Base-by-base conservation (phyloP, 1,140 invertebrate species). In the Capitella teleta region DNA sequence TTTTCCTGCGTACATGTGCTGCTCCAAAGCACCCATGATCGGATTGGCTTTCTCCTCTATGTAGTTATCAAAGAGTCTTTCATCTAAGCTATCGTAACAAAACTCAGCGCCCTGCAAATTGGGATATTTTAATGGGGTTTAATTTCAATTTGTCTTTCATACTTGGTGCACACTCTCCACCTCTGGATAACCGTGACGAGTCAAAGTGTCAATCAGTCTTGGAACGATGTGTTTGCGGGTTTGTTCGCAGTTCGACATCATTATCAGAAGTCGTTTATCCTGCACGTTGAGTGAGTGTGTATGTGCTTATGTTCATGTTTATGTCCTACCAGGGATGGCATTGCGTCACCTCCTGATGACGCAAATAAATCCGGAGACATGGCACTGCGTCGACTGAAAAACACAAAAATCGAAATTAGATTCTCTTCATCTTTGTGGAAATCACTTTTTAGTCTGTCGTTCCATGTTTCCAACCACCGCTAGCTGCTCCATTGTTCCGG, bases 31-130 rank as follows among this genome's bases (percentile, higher is more conserved):
- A 18, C 90, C 90, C 21, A 94, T 85, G 28, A 75, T 73, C 3
- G 89, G 88, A 74, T 95, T 90, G 42, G 86, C 84, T 67, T 94
- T 93, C 56, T 86, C 82, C 68, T 96, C 91, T 40, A 94, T 77
- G 66, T 94, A 96, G 0, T 68, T 61, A 19, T 74, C 63, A 59
- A 77, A 76, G 40, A 78, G 52, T 36, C 67, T 64, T 5, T 69
- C 54, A 49, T 76, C 72, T 10, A 77, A 56, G 21, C 66, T 64
- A 19, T 56, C 43, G 52, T 67, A 76, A 24, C 63, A 66, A 3
- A 58, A 53, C 47, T 62, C 53, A 12, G 65, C 61, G 19, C 58
- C 55, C 67, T 70, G 48, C 14, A 55, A 1, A 5, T 8, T 10
- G n/a, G 30, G n/a, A 32, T 10, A 32, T 32, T 10, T 10, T 32